Conservation (phyloP, 2,888 invertebrate genomes). For the Tipula lateralis region DNA sequence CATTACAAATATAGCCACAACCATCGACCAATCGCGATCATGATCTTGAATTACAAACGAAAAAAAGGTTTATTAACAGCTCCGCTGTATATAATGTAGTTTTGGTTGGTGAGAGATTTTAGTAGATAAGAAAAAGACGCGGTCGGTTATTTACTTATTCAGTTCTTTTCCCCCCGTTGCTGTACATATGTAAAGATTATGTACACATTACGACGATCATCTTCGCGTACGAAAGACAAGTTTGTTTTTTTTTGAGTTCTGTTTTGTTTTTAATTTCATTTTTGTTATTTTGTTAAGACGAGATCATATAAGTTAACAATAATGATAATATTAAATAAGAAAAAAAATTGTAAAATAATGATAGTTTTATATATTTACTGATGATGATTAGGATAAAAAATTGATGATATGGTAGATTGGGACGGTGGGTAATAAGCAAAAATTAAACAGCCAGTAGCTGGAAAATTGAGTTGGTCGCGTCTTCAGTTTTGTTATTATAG, state of each 20-base stretch:
- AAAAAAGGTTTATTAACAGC: background rate
- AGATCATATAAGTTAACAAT: constrained; percentile 24
- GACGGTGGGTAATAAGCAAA: background rate
- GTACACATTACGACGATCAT: background rate
- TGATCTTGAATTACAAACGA: background rate
- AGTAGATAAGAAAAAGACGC: constrained; percentile 15
- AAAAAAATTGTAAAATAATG: constrained; percentile 5
- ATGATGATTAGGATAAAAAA: constrained; percentile 19
- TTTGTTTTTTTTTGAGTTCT: background rate
- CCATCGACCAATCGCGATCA: background rate
- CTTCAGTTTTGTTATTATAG: background rate
- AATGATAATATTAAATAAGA: background rate
- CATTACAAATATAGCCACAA: background rate
- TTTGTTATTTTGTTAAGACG: background rate
- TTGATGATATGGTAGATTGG: background rate
- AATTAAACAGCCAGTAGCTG: constrained; percentile 6
- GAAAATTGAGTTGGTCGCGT: background rate
- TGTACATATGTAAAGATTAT: too few species aligned
- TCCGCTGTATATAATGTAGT: background rate
- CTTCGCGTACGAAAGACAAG: background rate
- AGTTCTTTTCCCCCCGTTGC: background rate
- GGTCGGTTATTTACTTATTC: background rate
- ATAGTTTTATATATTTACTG: constrained; percentile 5
- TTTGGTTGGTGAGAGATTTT: constrained; percentile 24
- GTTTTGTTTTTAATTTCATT: background rate